Base-by-base conservation (phyloP, 2,113 vertebrate genomes). In the Cygnus atratus region DNA sequence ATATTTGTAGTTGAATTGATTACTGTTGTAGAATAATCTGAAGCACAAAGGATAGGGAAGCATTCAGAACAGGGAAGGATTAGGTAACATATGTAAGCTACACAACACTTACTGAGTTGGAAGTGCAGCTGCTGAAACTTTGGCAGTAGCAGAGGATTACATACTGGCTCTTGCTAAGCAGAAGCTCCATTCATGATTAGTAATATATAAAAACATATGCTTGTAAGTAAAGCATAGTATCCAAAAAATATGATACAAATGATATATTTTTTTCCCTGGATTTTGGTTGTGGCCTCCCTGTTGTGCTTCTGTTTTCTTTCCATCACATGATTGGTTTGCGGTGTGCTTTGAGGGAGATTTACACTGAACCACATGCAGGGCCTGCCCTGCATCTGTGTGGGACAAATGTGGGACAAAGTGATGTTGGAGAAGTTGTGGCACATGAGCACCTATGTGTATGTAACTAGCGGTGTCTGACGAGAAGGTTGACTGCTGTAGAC, bases 1-100 rank as follows among this genome's bases (percentile, higher is more conserved):
- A 96, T 98, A 97, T 96, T 97, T 96, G 88, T 87, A 82, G 76
- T 48, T 66, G 82, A 95, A 55, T 66, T 75, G 50, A 75, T 96
- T 92, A 78, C 24, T 91, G 58, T 16, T 92, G 87, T 88, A 81
- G 76, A 79, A 68, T 80, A 81, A 65, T 52, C 50, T 35, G 50
- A 90, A 87, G 74, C 54, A 86, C 73, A 44, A 50, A 84, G 62
- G 29, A 13, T 28, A 37, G 58, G 54, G 54, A 70, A 87, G 18
- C 48, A 35, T 41, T 81, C 22, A 20, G 87, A 67, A 57, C 25
- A 25, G 3, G 11, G 33, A 66, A 80, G 31, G 87, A 46, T 91
- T 84, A 28, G 26, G 46, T 83, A 83, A 29, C 50, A 20, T 82
- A 21, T 68, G 11, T 7, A 15, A 19, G 52, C 62, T 41, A 6